phyloP scores from a whole-genome alignment of 2,113 vertebrate genomes.

The Anhinga rufa region DNA sequence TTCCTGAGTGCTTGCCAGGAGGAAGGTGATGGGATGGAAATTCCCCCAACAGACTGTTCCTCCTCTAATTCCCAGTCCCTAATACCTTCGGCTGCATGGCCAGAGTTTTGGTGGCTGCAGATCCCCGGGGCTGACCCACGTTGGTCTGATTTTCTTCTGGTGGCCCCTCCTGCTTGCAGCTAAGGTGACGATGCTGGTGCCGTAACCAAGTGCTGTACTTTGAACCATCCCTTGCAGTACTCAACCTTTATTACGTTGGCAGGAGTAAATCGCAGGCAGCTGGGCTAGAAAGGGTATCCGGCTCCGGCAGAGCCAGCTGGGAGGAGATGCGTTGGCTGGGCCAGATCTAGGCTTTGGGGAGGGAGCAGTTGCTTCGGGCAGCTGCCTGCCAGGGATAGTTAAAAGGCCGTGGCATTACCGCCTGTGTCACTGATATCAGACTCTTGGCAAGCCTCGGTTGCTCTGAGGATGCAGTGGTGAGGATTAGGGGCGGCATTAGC shows the following conservation, averaged over 20 bases:
- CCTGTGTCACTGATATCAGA: background rate
- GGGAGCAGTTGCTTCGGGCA: background rate
- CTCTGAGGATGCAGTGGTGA: background rate
- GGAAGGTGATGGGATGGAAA: background rate
- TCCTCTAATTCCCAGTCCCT: background rate
- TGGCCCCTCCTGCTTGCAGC: background rate
- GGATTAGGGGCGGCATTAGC: background rate
- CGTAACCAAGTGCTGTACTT: background rate
- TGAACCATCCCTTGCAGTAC: background rate
- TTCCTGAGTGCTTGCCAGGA: background rate
- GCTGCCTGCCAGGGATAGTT: background rate
- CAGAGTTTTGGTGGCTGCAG: background rate
- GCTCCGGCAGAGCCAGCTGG: background rate
- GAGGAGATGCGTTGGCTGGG: background rate
- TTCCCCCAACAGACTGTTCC: background rate
- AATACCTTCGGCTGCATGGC: background rate
- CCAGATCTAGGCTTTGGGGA: background rate
- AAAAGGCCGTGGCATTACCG: background rate
- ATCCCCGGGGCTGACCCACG: background rate
- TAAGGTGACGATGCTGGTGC: background rate
- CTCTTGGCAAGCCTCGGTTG: background rate
- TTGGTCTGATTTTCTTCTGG: background rate
- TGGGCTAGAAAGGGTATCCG: background rate
- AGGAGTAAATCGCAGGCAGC: background rate
- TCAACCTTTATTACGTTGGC: background rate